These are phyloP conservation scores for Syritta pipiens DNA, from an alignment of 2,888 invertebrate species.

Conservation along the genomic window DNA sequence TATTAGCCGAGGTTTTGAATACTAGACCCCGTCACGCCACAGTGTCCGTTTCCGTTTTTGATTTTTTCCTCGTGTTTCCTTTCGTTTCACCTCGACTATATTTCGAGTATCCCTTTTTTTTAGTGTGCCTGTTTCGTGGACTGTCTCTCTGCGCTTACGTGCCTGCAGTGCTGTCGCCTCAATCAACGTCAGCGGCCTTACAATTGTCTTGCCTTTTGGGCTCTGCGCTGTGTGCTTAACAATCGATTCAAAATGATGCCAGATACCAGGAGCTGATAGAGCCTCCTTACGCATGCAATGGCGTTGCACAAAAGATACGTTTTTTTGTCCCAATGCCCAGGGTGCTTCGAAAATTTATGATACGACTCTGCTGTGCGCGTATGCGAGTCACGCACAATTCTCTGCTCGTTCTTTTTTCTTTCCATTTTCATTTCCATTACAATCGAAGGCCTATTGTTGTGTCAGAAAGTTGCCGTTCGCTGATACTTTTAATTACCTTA, in stretches of 20 bases:
- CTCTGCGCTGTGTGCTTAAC: slow-evolving; percentile 28
- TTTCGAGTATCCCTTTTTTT: slow-evolving; percentile 36
- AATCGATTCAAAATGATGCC: slow-evolving; percentile 48
- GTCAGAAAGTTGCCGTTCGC: slow-evolving; percentile 51
- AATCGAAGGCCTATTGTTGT: slow-evolving; percentile 55
- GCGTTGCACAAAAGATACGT: slow-evolving; percentile 8
- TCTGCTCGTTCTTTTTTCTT: too few species aligned
- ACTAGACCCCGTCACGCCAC: slow-evolving; percentile 57
- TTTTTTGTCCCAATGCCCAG: slow-evolving; percentile 11
- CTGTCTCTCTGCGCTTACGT: slow-evolving; percentile 46
- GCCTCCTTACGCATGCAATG: background rate
- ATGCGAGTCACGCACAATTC: slow-evolving; percentile 57
- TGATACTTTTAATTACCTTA: slow-evolving; percentile 45
- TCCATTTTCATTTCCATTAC: too few species aligned
- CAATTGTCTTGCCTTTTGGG: slow-evolving; percentile 49
- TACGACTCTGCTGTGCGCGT: slow-evolving; percentile 47
- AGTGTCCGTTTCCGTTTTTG: slow-evolving; percentile 63
- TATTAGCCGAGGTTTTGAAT: slow-evolving; percentile 42
- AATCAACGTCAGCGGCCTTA: slow-evolving; percentile 44
- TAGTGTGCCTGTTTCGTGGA: background rate
- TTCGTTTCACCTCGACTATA: slow-evolving; percentile 9
- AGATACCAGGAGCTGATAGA: slow-evolving; percentile 50
- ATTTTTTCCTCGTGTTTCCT: slow-evolving; percentile 38
- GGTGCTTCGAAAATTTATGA: slow-evolving; percentile 54
- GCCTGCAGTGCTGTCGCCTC: slow-evolving; percentile 54